Evolutionary conservation across 2,888 invertebrate genomes (phyloP), one percentile per base, ranked within the genome.

Genomic region (Drosophila paranaensis): DNA sequence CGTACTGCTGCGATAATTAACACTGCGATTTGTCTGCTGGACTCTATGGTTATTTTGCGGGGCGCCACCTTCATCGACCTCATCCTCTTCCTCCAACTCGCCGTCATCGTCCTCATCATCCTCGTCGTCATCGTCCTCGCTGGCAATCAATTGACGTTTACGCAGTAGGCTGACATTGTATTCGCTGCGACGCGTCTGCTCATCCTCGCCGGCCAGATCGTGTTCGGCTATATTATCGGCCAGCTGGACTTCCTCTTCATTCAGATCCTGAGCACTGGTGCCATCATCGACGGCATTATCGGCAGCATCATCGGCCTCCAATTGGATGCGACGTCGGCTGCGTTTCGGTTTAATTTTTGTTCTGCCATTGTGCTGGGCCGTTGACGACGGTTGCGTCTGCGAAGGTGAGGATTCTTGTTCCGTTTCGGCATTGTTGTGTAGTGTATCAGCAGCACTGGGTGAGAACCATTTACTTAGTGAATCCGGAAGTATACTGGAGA

Each of bases 401-500:
- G 33, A 16, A 0, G 25, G 11, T 3, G 40, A 35, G 14, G 30
- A 16, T 48, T 30, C 30, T 10, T 37, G 57, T 42, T 48, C 60
- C 11, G 81, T 58, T 33, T 83, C 51, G 5, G 58, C 25, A 8
- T 33, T 51, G 20, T 10, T 39, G 13, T 40, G 27, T 2, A 33
- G 33, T 33, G 30, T 33, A 14, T 30, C 30, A 40, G 66, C 39
- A 0, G 51, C 11, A 11, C 14, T 84, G 37, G 92, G 92, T 51
- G 92, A 92, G 74, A 93, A 92, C 93, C 93, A 93, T 77, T 91
- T 91, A 46, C 89, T 88, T 9, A 93, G 69, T 51, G 90, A 90
- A 58, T 88, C 88, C 53, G 92, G 91, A 25, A 93, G 70, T 54
- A 93, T 92, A 71, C 90, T 92, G 9, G 92, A 89, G 11, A 93